phyloP scores from a whole-genome alignment of 2,113 vertebrate genomes.

The Platichthys flesus region DNA sequence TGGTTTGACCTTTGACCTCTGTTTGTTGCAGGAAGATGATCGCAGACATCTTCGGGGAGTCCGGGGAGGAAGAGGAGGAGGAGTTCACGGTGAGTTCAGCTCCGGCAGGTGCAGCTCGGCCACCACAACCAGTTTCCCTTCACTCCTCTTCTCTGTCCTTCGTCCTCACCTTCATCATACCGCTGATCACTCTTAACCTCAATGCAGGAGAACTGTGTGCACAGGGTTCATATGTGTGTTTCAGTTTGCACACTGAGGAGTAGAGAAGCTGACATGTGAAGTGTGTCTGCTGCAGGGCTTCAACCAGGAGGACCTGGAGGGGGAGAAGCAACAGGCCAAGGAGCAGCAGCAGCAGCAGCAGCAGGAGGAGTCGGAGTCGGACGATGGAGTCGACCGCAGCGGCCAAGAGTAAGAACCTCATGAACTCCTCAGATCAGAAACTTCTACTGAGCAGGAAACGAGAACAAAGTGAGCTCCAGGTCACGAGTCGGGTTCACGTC shows the following conservation, averaged over 20 bases:
- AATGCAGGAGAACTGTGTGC: no score
- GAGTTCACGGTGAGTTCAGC: constrained; percentile 91
- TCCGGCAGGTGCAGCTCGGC: background rate
- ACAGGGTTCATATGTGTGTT: no score
- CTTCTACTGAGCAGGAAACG: no score
- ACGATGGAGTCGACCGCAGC: constrained; percentile 88
- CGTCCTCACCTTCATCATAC: no score
- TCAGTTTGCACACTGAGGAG: no score
- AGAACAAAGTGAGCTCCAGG: no score
- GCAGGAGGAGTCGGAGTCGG: constrained; percentile 90
- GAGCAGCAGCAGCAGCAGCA: constrained; percentile 73
- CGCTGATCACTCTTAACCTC: no score
- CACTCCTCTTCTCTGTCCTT: background rate
- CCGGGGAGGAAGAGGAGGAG: constrained; percentile 96
- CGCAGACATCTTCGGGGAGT: constrained; percentile 98
- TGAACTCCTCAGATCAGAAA: no score
- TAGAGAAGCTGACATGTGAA: no score
- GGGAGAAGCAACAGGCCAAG: constrained; percentile 83
- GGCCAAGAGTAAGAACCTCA: constrained; percentile 86
- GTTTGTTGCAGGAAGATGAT: constrained; percentile 91
- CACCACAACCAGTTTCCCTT: background rate
- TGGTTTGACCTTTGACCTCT: constrained; percentile 17
- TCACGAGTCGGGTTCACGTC: no score
- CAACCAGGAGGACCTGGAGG: constrained; percentile 97
- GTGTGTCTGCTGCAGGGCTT: constrained; percentile 86